Evolutionary conservation across 2,113 vertebrate species (phyloP), one percentile per base, ranked within the genome.

Genomic region (Oplegnathus fasciatus): DNA sequence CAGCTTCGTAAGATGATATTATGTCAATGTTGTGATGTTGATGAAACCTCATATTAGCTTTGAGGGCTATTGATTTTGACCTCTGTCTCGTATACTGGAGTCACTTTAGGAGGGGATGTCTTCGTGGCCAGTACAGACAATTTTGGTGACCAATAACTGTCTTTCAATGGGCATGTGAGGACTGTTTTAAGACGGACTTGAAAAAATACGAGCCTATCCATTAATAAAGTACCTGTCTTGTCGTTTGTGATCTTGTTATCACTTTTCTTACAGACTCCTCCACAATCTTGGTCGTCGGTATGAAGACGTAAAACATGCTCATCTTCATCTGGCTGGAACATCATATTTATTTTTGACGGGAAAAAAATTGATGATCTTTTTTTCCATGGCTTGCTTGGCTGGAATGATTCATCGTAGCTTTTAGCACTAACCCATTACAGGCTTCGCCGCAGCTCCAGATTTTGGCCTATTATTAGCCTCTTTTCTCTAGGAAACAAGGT

Each of bases 401-500:
- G 66, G 66, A 84, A 80, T 91, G 85, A 92, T 91, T 93, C 87
- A 91, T 88, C 37, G 58, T 70, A 80, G 88, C 79, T 89, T 89
- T 92, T 93, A 89, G 77, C 54, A 68, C 84, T 22, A 87, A 83
- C 88, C 88, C 83, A 91, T 89, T 83, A 91, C 91, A 86, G 88
- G 77, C 89, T 75, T 80, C 76, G 40, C 83, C 86, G 73, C 93
- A 93, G 92, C 85, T 94, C 94, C 86, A 93, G 89, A 92, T 93
- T 92, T 91, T 86, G 84, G 78, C 69, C 94, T 95, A 95, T 95
- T 94, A 92, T 94, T 95, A 95, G 90, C 82, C 78, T 48, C 75
- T 86, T 93, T 91, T 93, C 89, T 94, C 86, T 28, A 84, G 83
- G 93, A 95, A 96, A 95, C 92, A 95, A 94, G 94, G 94, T 94